A percentile compares a stretch with the other conserved stretches of the same genome.
phyloP scores from a whole-genome alignment of 2,797 vertebrate genomes.

The Gallirallus australis region DNA sequence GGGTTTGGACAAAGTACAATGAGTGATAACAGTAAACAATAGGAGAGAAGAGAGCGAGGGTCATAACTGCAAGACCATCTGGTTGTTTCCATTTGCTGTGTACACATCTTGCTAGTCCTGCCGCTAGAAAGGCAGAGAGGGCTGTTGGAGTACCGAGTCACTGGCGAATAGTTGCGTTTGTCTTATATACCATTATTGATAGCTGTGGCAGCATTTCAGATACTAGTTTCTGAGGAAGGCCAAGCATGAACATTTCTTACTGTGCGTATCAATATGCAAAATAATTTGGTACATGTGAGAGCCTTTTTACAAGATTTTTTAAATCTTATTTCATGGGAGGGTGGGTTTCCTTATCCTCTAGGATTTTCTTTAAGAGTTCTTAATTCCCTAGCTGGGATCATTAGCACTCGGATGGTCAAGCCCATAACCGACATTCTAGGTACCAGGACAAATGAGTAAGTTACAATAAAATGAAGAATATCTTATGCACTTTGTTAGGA shows the following conservation, averaged over 20 bases:
- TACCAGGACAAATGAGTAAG: neutral
- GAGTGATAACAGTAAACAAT: conserved; percentile 65
- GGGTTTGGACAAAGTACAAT: conserved; percentile 52
- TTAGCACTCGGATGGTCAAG: neutral
- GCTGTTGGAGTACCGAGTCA: neutral
- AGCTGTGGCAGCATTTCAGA: neutral
- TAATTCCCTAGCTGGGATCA: neutral
- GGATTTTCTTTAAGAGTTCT: neutral
- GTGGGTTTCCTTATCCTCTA: neutral
- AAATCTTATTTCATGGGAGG: neutral
- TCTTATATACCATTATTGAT: neutral
- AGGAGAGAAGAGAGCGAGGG: conserved; percentile 64
- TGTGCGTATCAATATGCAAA: neutral
- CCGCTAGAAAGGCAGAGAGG: conserved; percentile 28
- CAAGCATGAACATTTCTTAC: neutral
- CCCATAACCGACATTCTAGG: neutral
- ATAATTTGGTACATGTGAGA: neutral
- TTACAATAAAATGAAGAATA: neutral
- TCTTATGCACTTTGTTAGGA: neutral
- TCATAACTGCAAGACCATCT: conserved; percentile 72
- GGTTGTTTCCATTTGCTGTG: conserved; percentile 69
- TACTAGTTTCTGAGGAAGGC: neutral
- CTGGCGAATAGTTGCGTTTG: neutral
- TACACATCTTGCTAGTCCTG: conserved; percentile 60
- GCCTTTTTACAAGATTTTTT: neutral